phyloP scores from a whole-genome alignment of 2,113 vertebrate genomes.

The Sardina pilchardus region DNA sequence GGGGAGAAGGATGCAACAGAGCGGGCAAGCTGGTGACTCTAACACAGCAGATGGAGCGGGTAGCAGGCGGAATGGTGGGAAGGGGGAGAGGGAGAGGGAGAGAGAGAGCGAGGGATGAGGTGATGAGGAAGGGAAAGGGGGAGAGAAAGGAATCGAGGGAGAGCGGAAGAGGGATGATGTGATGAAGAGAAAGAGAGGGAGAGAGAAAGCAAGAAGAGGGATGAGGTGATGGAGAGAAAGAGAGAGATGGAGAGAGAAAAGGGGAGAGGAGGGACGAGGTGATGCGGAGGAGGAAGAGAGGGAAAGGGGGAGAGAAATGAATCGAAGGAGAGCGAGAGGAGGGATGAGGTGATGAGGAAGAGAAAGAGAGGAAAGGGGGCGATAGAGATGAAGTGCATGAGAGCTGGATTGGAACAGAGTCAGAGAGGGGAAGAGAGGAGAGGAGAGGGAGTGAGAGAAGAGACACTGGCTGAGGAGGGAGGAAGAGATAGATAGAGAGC shows the following conservation, averaged over 20 bases:
- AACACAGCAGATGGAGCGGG: conserved; percentile 59
- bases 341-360: too few species aligned
- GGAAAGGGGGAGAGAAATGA: background rate
- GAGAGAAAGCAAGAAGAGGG: too few species aligned
- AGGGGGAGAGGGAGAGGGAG: background rate
- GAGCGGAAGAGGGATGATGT: background rate
- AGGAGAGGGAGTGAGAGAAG: background rate
- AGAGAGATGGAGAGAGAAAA: background rate
- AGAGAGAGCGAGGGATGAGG: background rate
- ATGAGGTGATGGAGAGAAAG: background rate
- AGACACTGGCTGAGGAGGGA: conserved; percentile 4
- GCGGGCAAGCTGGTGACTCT: conserved; percentile 57
- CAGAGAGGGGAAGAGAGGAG: background rate
- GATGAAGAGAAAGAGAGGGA: background rate
- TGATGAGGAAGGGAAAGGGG: background rate
- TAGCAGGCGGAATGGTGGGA: conserved; percentile 15
- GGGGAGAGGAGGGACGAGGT: background rate
- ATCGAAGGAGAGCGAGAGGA: background rate
- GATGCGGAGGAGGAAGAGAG: background rate
- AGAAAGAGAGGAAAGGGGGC: background rate
- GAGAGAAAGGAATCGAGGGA: background rate
- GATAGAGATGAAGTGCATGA: background rate
- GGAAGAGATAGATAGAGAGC: background rate
- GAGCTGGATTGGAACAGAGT: background rate
- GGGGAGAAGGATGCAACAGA: conserved; percentile 51